A percentile compares a stretch with the other conserved stretches of the same genome.
Conservation (phyloP, 2,888 invertebrate species). For the Drosophila cognata region DNA sequence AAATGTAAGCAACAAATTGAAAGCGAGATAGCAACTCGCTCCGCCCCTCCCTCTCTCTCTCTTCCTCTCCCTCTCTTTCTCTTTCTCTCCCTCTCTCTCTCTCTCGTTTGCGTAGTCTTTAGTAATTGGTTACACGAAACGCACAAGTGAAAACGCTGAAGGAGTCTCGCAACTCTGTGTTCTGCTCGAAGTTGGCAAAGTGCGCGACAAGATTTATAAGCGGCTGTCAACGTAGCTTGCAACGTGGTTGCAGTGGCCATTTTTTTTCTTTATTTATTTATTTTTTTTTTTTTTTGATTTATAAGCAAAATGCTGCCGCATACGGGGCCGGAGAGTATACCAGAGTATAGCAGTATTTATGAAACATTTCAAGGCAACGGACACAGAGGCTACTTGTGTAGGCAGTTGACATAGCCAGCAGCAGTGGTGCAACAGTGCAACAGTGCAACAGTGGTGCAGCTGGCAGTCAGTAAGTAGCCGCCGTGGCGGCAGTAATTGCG, state of each 20-base stretch:
- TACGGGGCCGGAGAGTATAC: conserved; percentile 16
- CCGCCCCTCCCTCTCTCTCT: neutral
- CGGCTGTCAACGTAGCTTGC: conserved; percentile 75
- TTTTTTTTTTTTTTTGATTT: conserved; percentile 63
- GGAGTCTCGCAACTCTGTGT: conserved; percentile 3
- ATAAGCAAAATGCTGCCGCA: conserved; percentile 81
- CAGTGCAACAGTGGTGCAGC: conserved; percentile 22
- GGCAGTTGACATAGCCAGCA: conserved; percentile 72
- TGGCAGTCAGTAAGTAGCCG: conserved; percentile 69
- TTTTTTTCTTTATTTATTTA: conserved; percentile 27
- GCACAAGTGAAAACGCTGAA: conserved; percentile 58
- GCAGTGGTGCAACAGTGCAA: conserved; percentile 24
- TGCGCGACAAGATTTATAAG: conserved; percentile 82
- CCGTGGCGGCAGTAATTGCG: conserved; percentile 76
- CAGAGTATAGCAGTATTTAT: conserved; percentile 65
- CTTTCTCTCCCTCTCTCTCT: neutral
- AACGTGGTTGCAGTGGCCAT: conserved; percentile 32
- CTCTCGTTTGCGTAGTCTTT: conserved; percentile 44
- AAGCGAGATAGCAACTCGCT: conserved; percentile 50
- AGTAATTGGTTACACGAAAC: conserved; percentile 80
- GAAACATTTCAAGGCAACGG: conserved; percentile 81
- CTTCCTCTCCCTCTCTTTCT: conserved; percentile 5
- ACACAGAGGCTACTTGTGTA: conserved; percentile 68
- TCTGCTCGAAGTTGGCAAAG: conserved; percentile 41
- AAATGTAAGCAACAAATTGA: conserved; percentile 75